A percentile compares a stretch with the other conserved stretches of the same genome.
Evolutionary conservation across 2,113 vertebrate species (phyloP).

Genomic region (Sebastes fasciatus): DNA sequence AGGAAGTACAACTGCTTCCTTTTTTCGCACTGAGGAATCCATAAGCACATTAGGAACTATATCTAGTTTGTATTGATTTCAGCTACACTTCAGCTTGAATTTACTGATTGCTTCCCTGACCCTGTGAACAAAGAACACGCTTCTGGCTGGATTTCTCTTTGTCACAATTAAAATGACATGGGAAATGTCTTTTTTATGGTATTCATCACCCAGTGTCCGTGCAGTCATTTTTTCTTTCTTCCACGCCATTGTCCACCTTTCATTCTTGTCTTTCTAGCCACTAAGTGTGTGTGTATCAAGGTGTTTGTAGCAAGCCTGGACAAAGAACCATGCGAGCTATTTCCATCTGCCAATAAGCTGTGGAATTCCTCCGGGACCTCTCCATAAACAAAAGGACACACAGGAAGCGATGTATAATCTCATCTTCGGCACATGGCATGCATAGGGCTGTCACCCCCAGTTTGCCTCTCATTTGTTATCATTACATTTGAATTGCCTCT

Average conservation of each 20-base stretch:
- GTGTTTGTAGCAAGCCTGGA: constrained; percentile 19
- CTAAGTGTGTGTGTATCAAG: background rate
- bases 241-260: background rate
- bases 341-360: constrained; percentile 40
- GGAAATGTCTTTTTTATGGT: constrained; percentile 42
- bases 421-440: background rate
- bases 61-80: constrained; percentile 77
- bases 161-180: constrained; percentile 44
- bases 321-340: constrained; percentile 33
- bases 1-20: constrained; percentile 63
- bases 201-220: constrained; percentile 36
- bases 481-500: background rate
- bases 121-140: constrained; percentile 26
- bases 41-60: constrained; percentile 59
- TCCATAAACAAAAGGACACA: constrained; percentile 28
- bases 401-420: constrained; percentile 13
- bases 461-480: background rate
- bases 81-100: constrained; percentile 65
- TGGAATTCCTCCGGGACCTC: constrained; percentile 26
- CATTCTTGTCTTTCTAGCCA: background rate
- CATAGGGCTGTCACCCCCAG: too few species aligned
- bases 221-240: constrained; percentile 3
- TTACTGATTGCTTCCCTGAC: constrained; percentile 67
- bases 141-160: constrained; percentile 23
- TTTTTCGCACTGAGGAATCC: constrained; percentile 56